phyloP scores from a whole-genome alignment of 1,140 invertebrate species.

The Pogonomyrmex barbatus region DNA sequence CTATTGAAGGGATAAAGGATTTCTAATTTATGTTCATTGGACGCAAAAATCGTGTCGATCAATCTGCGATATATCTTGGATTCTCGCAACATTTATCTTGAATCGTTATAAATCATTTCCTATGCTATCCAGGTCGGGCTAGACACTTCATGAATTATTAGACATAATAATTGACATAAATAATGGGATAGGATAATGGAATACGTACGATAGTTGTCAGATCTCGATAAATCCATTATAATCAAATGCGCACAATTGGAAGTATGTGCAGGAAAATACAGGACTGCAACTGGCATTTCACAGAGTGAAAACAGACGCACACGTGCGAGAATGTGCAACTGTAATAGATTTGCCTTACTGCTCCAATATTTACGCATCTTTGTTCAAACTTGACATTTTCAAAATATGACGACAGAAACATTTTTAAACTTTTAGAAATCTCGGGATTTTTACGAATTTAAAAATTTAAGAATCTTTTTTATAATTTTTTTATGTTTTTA shows the following conservation, averaged over 20 bases:
- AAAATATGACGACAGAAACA: not conserved
- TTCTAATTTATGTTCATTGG: conserved; percentile 40
- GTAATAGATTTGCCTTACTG: not conserved
- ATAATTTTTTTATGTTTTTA: too few relatives aligned
- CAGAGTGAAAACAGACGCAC: conserved; percentile 16
- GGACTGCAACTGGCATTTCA: conserved; percentile 19
- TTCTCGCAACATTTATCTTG: conserved; percentile 30
- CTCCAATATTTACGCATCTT: not conserved
- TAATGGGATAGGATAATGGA: conserved; percentile 44
- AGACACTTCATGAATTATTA: conserved; percentile 28
- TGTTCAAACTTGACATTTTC: not conserved
- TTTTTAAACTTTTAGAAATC: not conserved
- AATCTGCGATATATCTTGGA: conserved; percentile 49
- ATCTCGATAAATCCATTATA: conserved; percentile 53
- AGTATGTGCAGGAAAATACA: conserved; percentile 25
- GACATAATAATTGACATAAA: conserved; percentile 53
- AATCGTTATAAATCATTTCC: conserved; percentile 51
- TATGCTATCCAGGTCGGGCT: conserved; percentile 37
- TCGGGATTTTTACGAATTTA: not conserved
- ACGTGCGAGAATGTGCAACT: conserved; percentile 41
- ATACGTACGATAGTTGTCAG: conserved; percentile 35
- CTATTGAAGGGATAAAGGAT: conserved; percentile 23
- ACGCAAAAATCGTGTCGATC: conserved; percentile 33
- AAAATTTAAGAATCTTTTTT: not conserved
- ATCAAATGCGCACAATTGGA: not conserved